Evolutionary conservation across 53 echinoderm and acorn worm species (phyloP).

Genomic region (Paracentrotus lividus): DNA sequence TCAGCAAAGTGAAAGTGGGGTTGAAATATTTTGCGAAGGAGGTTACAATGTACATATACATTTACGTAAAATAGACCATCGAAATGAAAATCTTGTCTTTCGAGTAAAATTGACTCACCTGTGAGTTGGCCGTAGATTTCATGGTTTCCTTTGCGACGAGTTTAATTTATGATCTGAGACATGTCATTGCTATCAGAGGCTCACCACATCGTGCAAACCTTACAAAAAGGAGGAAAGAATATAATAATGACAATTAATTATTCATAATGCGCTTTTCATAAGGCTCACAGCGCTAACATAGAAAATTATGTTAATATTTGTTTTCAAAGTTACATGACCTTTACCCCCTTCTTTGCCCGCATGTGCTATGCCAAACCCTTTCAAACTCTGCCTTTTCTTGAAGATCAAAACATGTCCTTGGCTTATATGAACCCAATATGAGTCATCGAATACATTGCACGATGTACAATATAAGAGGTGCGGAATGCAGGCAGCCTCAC

Average conservation of each 20-base stretch:
- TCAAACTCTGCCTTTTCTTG: not conserved
- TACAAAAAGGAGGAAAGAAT: slow-evolving; percentile 30
- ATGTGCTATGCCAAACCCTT: too few relatives aligned
- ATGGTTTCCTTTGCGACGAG: slow-evolving; percentile 87
- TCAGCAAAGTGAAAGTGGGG: too few relatives aligned
- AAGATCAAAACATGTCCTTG: slow-evolving; percentile 33
- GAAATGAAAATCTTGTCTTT: too few relatives aligned
- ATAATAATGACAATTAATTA: not conserved
- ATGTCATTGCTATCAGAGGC: slow-evolving; percentile 84
- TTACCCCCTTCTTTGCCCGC: too few relatives aligned
- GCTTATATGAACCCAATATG: not conserved
- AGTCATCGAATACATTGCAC: not conserved
- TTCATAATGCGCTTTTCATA: too few relatives aligned
- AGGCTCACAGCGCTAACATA: too few relatives aligned
- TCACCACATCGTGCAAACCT: slow-evolving; percentile 82
- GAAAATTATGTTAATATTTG: too few relatives aligned
- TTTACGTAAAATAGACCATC: too few relatives aligned
- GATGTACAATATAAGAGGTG: not conserved
- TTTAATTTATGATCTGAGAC: slow-evolving; percentile 84
- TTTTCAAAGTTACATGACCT: too few relatives aligned
- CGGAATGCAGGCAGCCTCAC: not conserved
- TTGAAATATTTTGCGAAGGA: too few relatives aligned
- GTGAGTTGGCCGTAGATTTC: slow-evolving; percentile 80
- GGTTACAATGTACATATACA: too few relatives aligned
- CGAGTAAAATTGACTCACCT: slow-evolving; percentile 66